These are phyloP conservation scores for Protonemura montana DNA, from an alignment of 2,888 invertebrate species.

Conservation along the genomic window DNA sequence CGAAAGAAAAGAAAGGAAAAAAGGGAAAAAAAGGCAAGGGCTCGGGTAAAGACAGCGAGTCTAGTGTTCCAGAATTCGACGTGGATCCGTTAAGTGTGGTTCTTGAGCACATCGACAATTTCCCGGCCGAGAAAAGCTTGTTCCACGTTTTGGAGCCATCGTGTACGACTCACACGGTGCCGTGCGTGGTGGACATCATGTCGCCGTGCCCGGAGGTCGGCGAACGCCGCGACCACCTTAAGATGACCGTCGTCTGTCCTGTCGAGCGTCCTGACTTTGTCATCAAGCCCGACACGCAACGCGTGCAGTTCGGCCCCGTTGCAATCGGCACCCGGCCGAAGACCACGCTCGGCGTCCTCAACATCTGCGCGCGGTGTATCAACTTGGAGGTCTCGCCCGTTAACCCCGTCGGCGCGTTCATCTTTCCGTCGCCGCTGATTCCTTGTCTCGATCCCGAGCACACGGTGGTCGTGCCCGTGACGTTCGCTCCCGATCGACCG, in stretches of 20 bases:
- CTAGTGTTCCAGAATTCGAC: background rate
- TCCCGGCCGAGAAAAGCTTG: conserved; percentile 39
- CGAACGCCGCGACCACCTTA: background rate
- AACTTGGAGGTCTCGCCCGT: background rate
- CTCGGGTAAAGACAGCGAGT: background rate
- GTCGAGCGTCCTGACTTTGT: conserved; percentile 41
- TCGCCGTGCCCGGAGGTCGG: background rate
- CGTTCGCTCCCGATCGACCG: background rate
- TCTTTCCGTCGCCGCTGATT: background rate
- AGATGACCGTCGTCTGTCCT: conserved; percentile 33
- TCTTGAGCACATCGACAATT: conserved; percentile 28
- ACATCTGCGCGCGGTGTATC: background rate
- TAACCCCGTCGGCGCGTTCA: conserved; percentile 41
- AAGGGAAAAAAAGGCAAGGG: background rate
- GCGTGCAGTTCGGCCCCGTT: conserved; percentile 32
- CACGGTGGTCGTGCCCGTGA: conserved; percentile 12
- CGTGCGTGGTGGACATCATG: conserved; percentile 31
- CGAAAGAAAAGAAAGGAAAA: background rate
- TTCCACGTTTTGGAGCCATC: conserved; percentile 31
- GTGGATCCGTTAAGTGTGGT: background rate
- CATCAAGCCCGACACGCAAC: conserved; percentile 30
- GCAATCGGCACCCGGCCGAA: conserved; percentile 39
- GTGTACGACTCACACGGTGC: background rate
- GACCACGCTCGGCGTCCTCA: conserved; percentile 22
- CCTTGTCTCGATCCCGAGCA: background rate